Evolutionary conservation across 2,113 vertebrate species (phyloP).

Genomic region (Neolamprologus modestus): DNA sequence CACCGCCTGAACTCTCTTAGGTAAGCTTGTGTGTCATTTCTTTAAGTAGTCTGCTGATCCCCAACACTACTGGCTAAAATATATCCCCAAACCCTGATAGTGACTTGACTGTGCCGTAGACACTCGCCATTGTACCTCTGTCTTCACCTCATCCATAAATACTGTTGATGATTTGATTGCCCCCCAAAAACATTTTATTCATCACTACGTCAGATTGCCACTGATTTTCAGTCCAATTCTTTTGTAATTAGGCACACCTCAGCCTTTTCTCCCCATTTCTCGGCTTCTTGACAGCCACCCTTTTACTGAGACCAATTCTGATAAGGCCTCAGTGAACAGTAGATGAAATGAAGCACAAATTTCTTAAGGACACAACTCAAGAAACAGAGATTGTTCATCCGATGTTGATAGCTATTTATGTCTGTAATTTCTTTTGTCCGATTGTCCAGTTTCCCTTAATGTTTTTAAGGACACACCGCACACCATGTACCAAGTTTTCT

Average conservation of each 20-base stretch:
- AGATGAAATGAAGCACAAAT: background rate
- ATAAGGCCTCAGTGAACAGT: background rate
- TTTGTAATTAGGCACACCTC: background rate
- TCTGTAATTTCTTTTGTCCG: background rate
- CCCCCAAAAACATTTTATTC: background rate
- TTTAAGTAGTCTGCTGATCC: background rate
- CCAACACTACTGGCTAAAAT: background rate
- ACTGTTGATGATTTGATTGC: background rate
- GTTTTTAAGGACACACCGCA: background rate
- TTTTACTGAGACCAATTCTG: background rate
- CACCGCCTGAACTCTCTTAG: background rate
- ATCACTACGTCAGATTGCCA: background rate
- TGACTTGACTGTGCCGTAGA: background rate
- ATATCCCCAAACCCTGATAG: background rate
- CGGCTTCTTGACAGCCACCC: background rate
- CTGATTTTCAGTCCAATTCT: background rate
- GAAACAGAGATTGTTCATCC: background rate
- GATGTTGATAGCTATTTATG: accelerated
- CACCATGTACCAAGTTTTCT: background rate
- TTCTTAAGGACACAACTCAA: background rate
- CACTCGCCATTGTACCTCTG: background rate
- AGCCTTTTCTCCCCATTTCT: background rate
- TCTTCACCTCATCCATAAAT: background rate
- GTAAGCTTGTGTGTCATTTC: background rate
- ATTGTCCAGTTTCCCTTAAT: background rate